Evolutionary conservation across 2,113 vertebrate genomes (phyloP).

Genomic region (Cebidichthys violaceus): DNA sequence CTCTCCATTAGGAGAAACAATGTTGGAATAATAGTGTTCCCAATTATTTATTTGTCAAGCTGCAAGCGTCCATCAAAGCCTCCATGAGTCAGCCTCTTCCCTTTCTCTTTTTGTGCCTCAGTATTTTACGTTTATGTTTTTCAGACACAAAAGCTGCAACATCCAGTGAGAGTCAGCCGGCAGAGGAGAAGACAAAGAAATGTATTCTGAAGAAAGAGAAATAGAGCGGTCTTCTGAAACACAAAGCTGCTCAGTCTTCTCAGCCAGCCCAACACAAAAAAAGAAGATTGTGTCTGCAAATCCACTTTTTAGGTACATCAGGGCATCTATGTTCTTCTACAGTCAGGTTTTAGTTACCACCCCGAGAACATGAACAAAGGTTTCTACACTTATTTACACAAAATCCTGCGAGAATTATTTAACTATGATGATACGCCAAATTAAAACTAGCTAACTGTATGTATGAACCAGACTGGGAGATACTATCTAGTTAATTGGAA

Average conservation of each 20-base stretch:
- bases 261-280: constrained; percentile 61
- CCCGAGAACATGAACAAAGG: constrained; percentile 33
- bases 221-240: constrained; percentile 51
- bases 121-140: constrained; percentile 49
- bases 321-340: constrained; percentile 60
- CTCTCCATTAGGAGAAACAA: not conserved
- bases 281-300: constrained; percentile 67
- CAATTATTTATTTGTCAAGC: constrained; percentile 12
- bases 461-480: constrained; percentile 25
- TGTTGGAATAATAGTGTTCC: not conserved
- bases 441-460: constrained; percentile 23
- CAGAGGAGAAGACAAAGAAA: constrained; percentile 71
- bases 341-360: constrained; percentile 68
- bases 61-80: constrained; percentile 13
- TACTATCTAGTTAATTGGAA: not conserved
- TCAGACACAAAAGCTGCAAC: constrained; percentile 70
- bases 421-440: constrained; percentile 14
- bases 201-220: constrained; percentile 65
- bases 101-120: not conserved
- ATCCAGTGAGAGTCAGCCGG: constrained; percentile 49
- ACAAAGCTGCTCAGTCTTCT: constrained; percentile 55
- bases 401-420: constrained; percentile 27
- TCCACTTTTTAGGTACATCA: constrained; percentile 64
- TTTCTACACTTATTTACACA: constrained; percentile 54
- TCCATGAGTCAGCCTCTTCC: not conserved